Conservation (phyloP, 1,140 invertebrate genomes). For the Psix sp. region DNA sequence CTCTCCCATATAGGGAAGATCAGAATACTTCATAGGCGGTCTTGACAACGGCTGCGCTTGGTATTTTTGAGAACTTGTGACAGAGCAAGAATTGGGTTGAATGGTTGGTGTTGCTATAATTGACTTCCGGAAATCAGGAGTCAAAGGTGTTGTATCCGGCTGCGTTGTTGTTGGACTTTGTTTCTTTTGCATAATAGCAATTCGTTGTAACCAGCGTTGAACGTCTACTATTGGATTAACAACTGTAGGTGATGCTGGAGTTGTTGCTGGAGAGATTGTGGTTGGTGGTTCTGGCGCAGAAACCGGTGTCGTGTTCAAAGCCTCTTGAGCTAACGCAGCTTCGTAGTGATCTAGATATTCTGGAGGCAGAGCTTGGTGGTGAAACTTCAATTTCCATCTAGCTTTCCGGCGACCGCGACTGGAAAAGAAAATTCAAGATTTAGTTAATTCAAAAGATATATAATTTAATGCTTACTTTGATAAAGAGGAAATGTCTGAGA, state of each 20-base stretch:
- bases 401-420: constrained; percentile 81
- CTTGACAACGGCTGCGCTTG: constrained; percentile 65
- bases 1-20: constrained; percentile 93
- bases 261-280: constrained; percentile 31
- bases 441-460: too few species aligned
- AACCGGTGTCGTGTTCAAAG: constrained; percentile 59
- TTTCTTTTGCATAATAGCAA: constrained; percentile 82
- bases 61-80: constrained; percentile 50
- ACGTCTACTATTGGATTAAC: constrained; percentile 75
- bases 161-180: constrained; percentile 61
- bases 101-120: constrained; percentile 69
- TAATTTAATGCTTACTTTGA: too few species aligned
- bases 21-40: constrained; percentile 84
- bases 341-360: constrained; percentile 89
- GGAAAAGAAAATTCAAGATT: too few species aligned
- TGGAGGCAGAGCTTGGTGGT: constrained; percentile 87
- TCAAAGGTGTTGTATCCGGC: constrained; percentile 30
- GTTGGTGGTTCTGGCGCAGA: constrained; percentile 61
- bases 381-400: constrained; percentile 87
- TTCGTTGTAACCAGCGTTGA: constrained; percentile 84
- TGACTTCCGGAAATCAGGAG: constrained; percentile 57
- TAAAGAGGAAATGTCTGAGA: too few species aligned
- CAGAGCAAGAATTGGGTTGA: constrained; percentile 53
- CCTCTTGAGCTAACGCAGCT: constrained; percentile 80
- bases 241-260: constrained; percentile 66